Conservation (phyloP, 1,140 invertebrate genomes). For the Hylaeus anthracinus region DNA sequence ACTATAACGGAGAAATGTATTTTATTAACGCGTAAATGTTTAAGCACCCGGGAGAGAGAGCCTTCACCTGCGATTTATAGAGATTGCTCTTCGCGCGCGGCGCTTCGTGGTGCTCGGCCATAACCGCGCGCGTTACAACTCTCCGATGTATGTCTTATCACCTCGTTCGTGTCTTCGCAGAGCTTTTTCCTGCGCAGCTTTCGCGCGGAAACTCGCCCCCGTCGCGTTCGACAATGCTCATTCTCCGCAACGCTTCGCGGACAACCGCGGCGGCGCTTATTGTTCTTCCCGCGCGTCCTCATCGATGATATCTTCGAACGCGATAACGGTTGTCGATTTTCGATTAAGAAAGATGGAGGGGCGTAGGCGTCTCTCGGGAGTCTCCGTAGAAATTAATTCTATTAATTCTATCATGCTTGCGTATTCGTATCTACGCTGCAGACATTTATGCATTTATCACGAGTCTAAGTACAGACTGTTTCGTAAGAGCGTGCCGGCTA, state of each 20-base stretch:
- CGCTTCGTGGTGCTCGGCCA: neutral
- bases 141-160: slow-evolving; percentile 27
- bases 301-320: slow-evolving; percentile 19
- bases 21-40: slow-evolving; percentile 60
- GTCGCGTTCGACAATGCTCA: neutral
- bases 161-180: neutral
- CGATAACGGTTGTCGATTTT: slow-evolving; percentile 18
- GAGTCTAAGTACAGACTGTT: too few relatives aligned
- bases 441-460: too few relatives aligned
- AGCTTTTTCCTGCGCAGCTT: slow-evolving; percentile 31
- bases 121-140: neutral
- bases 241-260: slow-evolving; percentile 1
- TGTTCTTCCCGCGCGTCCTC: slow-evolving; percentile 8
- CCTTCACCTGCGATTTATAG: slow-evolving; percentile 48
- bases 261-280: slow-evolving; percentile 4
- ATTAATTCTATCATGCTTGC: too few relatives aligned
- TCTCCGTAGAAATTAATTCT: too few relatives aligned
- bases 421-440: too few relatives aligned
- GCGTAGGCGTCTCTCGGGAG: too few relatives aligned
- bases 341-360: too few relatives aligned
- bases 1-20: slow-evolving; percentile 23
- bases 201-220: neutral
- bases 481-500: too few relatives aligned
- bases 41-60: slow-evolving; percentile 8
- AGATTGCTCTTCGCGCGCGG: slow-evolving; percentile 31